These are phyloP conservation scores for Geodia barretti DNA, from an alignment of 37 sponge, comb jelly and placozoan species.

Conservation along the genomic window DNA sequence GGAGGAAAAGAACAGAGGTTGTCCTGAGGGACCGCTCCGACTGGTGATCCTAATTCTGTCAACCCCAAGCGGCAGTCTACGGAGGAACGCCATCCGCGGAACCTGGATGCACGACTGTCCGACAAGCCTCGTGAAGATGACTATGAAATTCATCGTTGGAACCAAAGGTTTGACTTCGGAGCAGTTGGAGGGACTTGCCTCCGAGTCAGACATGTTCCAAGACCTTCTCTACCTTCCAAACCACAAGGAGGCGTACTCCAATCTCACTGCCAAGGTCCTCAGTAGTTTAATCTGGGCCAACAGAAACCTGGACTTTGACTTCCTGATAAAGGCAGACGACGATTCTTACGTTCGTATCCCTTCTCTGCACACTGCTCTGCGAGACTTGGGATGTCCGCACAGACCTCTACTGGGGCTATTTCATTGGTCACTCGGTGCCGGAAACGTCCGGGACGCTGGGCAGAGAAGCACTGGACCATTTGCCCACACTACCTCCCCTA, in stretches of 20 bases:
- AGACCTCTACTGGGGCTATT: constrained; percentile 70
- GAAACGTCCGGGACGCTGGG: constrained; percentile 51
- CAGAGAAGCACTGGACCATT: constrained; percentile 42
- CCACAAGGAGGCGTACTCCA: constrained; percentile 35
- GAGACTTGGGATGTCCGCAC: constrained; percentile 9
- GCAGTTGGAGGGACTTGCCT: background rate
- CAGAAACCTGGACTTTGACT: constrained; percentile 33
- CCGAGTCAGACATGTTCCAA: background rate
- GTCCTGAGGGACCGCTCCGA: constrained; percentile 25
- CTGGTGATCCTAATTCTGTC: constrained; percentile 31
- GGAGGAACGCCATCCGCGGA: constrained; percentile 32
- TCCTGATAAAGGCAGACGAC: constrained; percentile 62
- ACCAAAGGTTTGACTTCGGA: background rate
- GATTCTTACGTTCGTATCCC: constrained; percentile 45
- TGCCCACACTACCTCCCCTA: constrained; percentile 67
- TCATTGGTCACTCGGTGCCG: constrained; percentile 45
- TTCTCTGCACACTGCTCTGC: constrained; percentile 5
- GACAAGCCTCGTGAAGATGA: constrained; percentile 7
- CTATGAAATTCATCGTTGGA: constrained; percentile 48
- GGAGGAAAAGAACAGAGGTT: background rate
- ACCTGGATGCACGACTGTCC: constrained; percentile 44
- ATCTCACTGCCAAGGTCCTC: constrained; percentile 58
- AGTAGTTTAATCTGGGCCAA: constrained; percentile 20
- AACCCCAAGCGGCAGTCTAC: background rate
- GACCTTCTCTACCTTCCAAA: constrained; percentile 42